Base-by-base conservation (phyloP, 2,113 vertebrate species). In the Otocyon megalotis region DNA sequence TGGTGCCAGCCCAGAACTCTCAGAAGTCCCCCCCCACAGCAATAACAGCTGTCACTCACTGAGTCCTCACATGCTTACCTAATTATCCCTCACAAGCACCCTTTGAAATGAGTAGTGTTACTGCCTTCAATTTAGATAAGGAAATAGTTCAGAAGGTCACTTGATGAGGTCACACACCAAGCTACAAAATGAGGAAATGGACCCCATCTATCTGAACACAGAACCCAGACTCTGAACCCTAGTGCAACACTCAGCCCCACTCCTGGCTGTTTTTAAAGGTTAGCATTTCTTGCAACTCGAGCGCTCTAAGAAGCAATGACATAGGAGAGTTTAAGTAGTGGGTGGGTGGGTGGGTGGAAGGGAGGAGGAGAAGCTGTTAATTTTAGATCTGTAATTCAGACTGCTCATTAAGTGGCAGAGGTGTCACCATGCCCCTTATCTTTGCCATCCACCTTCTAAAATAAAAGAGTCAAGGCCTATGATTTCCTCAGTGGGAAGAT, bases 301-400 rank as follows among this genome's bases (percentile, higher is more conserved):
- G 37, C 89, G 77, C 19, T 77, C 37, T 50, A 86, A 95, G 90
- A 94, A 56, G 86, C 76, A 91, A 10, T 94, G 20, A 94, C 20
- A 48, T 89, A 71, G 80, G 63, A 93, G 32, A 60, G 37, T 62
- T 86, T 96, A 90, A 95, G 90, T 14, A 2, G 1, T 65, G 63
- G 79, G 96, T 58, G 43, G 58, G 94, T 85, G 95, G 96, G 97
- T 84, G 96, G 96, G 87, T 67, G 32, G 97, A 93, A 98, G 54
- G 54, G 28, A 83, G 89, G 93, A 69, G 97, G 97, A 98, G 92
- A 98, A 97, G 97, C 96, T 98, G 97, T 86, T 98, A 97, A 98
- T 96, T 98, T 93, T 96, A 96, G 90, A 98, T 98, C 94, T 98
- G 48, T 97, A 97, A 98, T 97, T 98, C 96, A 88, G 67, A 96